Evolutionary conservation across 2,113 vertebrate species (phyloP).

Genomic region (Oceanites oceanicus): DNA sequence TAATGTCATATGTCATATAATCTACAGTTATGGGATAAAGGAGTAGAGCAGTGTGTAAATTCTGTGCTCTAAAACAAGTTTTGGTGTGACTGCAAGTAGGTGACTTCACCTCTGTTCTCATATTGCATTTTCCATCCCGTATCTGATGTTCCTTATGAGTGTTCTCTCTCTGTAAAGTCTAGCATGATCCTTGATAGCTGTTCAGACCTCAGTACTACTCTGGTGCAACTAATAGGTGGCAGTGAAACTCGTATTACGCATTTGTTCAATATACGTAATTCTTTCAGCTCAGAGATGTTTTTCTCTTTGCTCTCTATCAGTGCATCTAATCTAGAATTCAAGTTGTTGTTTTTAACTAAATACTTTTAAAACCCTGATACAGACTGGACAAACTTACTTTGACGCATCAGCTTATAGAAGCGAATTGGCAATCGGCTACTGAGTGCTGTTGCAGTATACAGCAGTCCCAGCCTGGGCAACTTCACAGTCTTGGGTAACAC

Average conservation of each 20-base stretch:
- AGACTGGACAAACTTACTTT: background rate
- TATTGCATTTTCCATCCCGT: background rate
- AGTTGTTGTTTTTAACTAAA: background rate
- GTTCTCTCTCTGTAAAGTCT: background rate
- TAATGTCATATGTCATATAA: background rate
- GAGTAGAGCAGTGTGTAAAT: background rate
- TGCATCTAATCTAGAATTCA: background rate
- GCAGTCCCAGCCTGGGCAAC: background rate
- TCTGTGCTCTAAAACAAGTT: background rate
- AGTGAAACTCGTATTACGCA: background rate
- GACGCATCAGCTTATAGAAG: background rate
- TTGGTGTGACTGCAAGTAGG: background rate
- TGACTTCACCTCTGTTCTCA: background rate
- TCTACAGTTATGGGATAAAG: background rate
- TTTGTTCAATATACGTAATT: background rate
- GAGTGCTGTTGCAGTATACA: no score
- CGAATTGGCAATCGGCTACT: rapidly evolving
- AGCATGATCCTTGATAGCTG: background rate
- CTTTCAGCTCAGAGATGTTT: background rate
- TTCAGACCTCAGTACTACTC: background rate
- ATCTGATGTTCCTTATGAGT: background rate
- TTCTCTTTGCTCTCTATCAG: background rate
- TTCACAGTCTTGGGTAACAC: rapidly evolving
- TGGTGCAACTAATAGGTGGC: background rate
- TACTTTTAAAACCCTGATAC: background rate